These are phyloP conservation scores for Thaumatotibia leucotreta DNA, from an alignment of 1,140 invertebrate species.

Conservation along the genomic window DNA sequence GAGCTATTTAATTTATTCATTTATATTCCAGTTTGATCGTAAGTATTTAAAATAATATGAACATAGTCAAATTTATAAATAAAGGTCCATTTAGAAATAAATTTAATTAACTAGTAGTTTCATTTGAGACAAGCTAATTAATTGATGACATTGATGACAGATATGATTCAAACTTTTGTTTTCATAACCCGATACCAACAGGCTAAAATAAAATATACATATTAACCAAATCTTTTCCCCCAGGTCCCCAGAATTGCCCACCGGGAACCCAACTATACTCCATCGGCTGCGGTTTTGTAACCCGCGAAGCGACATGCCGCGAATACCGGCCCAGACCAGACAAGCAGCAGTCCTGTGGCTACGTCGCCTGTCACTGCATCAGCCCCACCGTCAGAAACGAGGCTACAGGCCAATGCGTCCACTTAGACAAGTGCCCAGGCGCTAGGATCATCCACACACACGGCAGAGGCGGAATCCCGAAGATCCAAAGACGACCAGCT, in stretches of 20 bases:
- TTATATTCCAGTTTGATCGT: no score
- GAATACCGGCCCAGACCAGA: neutral
- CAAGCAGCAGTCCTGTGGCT: neutral
- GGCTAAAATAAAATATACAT: no score
- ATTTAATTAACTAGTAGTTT: no score
- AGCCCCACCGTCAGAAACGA: neutral
- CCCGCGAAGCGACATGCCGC: slow-evolving; percentile 3
- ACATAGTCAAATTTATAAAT: no score
- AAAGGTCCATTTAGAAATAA: no score
- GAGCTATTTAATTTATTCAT: no score
- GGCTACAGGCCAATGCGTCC: neutral
- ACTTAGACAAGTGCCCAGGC: neutral
- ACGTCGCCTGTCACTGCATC: slow-evolving; percentile 11
- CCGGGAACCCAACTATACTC: neutral
- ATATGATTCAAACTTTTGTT: no score
- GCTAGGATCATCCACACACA: neutral
- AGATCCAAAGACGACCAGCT: neutral
- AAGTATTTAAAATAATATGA: no score
- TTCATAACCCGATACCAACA: no score
- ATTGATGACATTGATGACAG: no score
- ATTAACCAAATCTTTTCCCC: neutral
- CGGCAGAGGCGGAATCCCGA: neutral
- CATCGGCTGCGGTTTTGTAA: neutral
- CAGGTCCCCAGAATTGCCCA: neutral
- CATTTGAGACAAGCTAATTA: no score